Conservation (phyloP, 2,113 vertebrate species). For the Butorides virescens region DNA sequence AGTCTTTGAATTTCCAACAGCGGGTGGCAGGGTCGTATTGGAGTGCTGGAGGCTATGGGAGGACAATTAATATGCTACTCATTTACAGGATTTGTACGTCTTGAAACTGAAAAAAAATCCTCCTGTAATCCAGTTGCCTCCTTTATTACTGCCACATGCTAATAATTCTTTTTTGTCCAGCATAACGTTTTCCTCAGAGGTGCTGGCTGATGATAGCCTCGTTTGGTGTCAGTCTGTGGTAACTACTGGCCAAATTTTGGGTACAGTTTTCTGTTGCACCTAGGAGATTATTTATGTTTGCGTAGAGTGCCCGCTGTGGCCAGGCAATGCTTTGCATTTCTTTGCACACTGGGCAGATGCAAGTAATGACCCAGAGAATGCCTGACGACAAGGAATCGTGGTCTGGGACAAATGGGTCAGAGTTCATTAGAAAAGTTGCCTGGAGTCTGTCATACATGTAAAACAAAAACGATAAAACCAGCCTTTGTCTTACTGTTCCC, state of each 20-base stretch:
- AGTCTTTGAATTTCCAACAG: background rate
- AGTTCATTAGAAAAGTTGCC: background rate
- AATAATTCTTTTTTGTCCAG: background rate
- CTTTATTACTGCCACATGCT: background rate
- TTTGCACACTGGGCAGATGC: background rate
- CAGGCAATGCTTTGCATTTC: background rate
- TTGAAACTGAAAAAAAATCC: background rate
- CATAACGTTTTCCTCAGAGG: background rate
- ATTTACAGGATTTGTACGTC: background rate
- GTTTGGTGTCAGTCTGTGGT: background rate
- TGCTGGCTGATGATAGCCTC: background rate
- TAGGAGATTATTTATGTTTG: background rate
- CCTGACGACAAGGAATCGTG: background rate
- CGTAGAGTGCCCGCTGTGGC: background rate
- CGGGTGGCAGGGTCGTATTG: rapidly evolving
- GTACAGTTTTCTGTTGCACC: background rate
- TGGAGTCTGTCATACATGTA: background rate
- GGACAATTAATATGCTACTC: background rate
- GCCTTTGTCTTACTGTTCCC: conserved; percentile 32
- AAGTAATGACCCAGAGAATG: background rate
- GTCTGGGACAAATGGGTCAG: background rate
- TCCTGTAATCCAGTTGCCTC: background rate
- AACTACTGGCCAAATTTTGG: background rate
- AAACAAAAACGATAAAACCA: conserved; percentile 18
- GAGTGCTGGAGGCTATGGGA: background rate